phyloP scores from a whole-genome alignment of 2,113 vertebrate species.

The Eidolon helvum region DNA sequence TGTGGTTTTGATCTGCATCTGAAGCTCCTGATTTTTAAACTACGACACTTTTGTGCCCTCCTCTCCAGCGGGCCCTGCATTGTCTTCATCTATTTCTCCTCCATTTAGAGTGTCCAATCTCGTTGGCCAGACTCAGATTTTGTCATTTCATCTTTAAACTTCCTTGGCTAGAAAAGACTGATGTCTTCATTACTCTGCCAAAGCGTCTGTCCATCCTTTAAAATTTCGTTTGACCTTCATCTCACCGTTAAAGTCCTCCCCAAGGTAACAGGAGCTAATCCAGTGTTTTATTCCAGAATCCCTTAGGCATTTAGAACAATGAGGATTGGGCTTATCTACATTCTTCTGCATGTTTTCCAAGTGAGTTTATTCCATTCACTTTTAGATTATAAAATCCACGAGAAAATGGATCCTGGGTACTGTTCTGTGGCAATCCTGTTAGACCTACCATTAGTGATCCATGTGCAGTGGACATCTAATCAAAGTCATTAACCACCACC shows the following conservation, averaged over 20 bases:
- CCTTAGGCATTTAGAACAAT: background rate
- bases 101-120: background rate
- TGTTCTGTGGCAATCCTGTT: background rate
- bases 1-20: background rate
- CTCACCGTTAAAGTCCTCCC: background rate
- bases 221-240: background rate
- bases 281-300: background rate
- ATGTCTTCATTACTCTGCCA: background rate
- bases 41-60: background rate
- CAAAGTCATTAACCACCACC: background rate
- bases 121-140: background rate
- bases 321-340: background rate
- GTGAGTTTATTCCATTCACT: background rate
- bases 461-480: background rate
- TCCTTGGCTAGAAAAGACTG: background rate
- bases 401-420: background rate
- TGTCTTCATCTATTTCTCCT: background rate
- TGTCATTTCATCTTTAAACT: background rate
- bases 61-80: background rate
- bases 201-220: background rate
- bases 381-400: background rate
- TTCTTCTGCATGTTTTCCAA: background rate
- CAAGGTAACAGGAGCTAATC: background rate
- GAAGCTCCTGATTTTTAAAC: background rate
- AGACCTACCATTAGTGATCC: background rate